These are phyloP conservation scores for Reticulitermes speratus DNA, from an alignment of 1,140 invertebrate species.

Conservation along the genomic window DNA sequence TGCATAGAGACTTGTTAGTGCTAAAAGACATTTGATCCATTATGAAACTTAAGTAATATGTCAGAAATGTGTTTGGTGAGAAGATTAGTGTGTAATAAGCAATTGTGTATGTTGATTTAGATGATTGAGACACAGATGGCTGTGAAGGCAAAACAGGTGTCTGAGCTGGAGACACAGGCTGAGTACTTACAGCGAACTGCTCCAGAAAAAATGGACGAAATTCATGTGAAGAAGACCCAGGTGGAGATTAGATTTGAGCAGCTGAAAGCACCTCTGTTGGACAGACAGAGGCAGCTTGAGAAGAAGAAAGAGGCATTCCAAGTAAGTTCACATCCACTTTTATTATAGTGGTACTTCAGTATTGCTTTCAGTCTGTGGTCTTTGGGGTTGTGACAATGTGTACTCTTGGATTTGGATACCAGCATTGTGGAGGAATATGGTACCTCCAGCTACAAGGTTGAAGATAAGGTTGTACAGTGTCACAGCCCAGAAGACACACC, in stretches of 20 bases:
- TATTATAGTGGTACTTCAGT: no score
- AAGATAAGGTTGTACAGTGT: no score
- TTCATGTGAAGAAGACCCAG: slow-evolving; percentile 87
- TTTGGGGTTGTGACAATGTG: no score
- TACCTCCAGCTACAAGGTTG: no score
- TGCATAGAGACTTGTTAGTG: neutral
- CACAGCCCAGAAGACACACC: no score
- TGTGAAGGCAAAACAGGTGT: slow-evolving; percentile 87
- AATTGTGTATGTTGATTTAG: slow-evolving; percentile 44
- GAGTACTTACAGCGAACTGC: slow-evolving; percentile 91
- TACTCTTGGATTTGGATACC: no score
- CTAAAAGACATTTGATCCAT: neutral
- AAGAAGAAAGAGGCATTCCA: slow-evolving; percentile 99
- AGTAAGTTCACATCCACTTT: slow-evolving; percentile 30
- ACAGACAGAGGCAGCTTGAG: slow-evolving; percentile 84
- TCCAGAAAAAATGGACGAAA: slow-evolving; percentile 93
- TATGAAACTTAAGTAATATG: neutral
- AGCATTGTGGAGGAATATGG: no score
- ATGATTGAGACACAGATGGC: slow-evolving; percentile 97
- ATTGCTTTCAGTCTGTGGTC: no score
- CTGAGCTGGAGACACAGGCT: slow-evolving; percentile 90
- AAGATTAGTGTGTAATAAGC: no score
- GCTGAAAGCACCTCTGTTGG: slow-evolving; percentile 84
- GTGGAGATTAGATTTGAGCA: slow-evolving; percentile 90
- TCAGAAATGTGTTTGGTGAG: no score